Base-by-base conservation (phyloP, 2,888 invertebrate genomes). In the Amblyjoppa fuscipennis region DNA sequence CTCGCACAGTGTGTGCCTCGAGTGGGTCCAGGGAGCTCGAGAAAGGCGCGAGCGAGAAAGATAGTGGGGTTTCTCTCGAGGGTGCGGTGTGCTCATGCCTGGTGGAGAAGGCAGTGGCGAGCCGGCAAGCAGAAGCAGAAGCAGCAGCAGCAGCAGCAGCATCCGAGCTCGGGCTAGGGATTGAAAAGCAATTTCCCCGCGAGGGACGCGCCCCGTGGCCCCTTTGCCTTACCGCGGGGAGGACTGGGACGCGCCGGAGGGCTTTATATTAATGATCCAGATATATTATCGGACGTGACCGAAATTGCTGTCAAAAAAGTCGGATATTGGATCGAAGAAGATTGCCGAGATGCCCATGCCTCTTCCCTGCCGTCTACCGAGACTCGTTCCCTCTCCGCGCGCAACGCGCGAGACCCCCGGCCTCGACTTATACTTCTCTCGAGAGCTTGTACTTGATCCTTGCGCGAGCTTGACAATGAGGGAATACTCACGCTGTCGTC, bases 251-350 rank as follows among this genome's bases (percentile, higher is more conserved):
- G 90, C 92, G 89, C 89, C 89, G 91, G 90, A 90, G 90, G 90
- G 94, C 94, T 94, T 93, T 94, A 94, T 94, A 94, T 94, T 94
- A 94, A 94, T 94, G 94, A 94, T 94, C 94, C 94, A 93, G 93
- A 94, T 94, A 94, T 94, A 94, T 94, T 94, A 94, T 94, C 94
- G 94, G 94, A 94, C 94, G 94, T 94, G 94, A 94, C 94, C 94
- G 94, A 94, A 94, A 94, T 94, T 94, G 94, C 94, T 94, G 94
- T 94, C 94, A 94, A 94, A 94, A 94, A 94, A 94, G 92, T 94
- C 94, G 94, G 94, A 94, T 94, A 94, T 94, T 94, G 94, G 93
- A 94, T 94, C 93, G 93, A 93, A 93, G 92, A 91, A 93, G 93
- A 94, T 94, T 93, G 93, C 92, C 92, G 92, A 93, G 93, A 93